Evolutionary conservation across 2,888 invertebrate species (phyloP), one percentile per base, ranked within the genome.

Genomic region (Bombylius major): DNA sequence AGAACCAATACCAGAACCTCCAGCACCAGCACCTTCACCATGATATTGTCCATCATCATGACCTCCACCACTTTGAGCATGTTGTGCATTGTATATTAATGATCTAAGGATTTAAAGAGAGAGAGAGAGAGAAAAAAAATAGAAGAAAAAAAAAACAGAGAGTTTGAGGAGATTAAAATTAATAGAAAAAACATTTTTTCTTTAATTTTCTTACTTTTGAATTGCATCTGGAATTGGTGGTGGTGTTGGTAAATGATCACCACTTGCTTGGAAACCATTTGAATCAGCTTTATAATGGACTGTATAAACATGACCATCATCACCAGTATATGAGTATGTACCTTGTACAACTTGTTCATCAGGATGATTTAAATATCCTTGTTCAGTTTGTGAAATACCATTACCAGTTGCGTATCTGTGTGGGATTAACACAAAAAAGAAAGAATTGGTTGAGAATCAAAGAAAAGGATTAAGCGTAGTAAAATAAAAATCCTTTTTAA

Each of bases 221-320:
- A 83, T 83, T 44, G 79, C 82, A 62, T 78, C 80, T n/a, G 83
- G 83, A 60, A 83, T 80, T 54, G 82, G 82, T 5, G 82, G 82
- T 8, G 82, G 78, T 0, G 82, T 82, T 14, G 83, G 83, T 50
- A 83, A 66, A 70, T 88, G 88, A 47, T 85, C 85, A 53, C 88
- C 88, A 64, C 80, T 80, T 12, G 87, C 84, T 66, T 84, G 81
- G 73, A 86, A 89, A 56, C 88, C 88, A 66, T 84, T 85, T 63
- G 83, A 82, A 69, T 88, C 87, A 54, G 87, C 87, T 56, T 83
- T 78, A 67, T 87, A 87, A 63, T 79, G 77, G 5, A 82, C 80
- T 14, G 81, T 80, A 60, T 81, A 82, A 14, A 78, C 77, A 63
- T 79, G 77, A 47, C 82, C 82, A 66, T 82, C 78, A 63, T 81